Evolutionary conservation across 1,140 invertebrate species (phyloP), one percentile per base, ranked within the genome.

Genomic region (Drosophila murphyi): DNA sequence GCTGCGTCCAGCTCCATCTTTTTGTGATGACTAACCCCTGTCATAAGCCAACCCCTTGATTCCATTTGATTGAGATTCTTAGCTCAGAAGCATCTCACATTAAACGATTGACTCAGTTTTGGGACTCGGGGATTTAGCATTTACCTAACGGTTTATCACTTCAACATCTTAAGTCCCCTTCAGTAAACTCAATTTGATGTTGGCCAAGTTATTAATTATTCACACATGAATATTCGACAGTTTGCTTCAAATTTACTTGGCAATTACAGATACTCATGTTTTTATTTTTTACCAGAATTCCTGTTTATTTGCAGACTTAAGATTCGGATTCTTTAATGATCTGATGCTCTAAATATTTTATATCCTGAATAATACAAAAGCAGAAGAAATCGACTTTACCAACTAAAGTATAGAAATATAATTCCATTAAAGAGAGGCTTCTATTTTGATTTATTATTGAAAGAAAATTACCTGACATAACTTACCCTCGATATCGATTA

Each of bases 11-110:
- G 34, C 39, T 41, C 41, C 32, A 52, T 4, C 31, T 43, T n/a
- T 35, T 3, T 39, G 10, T 31, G 34, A 45, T 12, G 41, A 55
- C 56, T 54, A 73, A 68, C 37, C 43, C 50, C 32, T 35, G 28
- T 56, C 34, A 41, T 37, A 73, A 73, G 29, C 34, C 12, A 60
- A 34, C 20, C 20, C 20, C 20, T 20, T 20, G 20, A 20, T 20
- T 20, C 20, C 20, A 20, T 8, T 34, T 31, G 47, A 50, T 50
- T 50, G 47, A 50, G 20, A 7, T 41, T 41, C 39, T 10, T 10
- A 41, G 1, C 39, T 41, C 3, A 4, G 6, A 43, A 43, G 39
- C 39, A n/a, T n/a, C 39, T 43, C 39, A 43, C 39, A 43, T 43
- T 43, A n/a, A 43, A 43, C 39, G 39, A n/a, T n/a, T 4, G 10